Base-by-base conservation (phyloP, 2,797 vertebrate genomes). In the Echeneis naucrates region DNA sequence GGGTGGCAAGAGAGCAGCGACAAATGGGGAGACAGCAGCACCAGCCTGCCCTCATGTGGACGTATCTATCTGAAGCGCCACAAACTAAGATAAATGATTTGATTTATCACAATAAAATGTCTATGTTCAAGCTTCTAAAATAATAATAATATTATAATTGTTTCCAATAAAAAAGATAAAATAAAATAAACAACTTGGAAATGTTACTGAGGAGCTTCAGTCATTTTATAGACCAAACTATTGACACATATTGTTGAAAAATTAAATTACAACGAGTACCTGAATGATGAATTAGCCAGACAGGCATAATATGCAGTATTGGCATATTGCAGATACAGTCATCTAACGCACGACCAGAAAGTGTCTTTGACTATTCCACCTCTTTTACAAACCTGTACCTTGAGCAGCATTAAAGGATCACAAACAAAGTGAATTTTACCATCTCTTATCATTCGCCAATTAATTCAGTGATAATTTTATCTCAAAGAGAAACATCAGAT, bases 1-100 rank as follows among this genome's bases (percentile, higher is more conserved):
- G 24, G 45, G 48, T 53, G 52, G 54, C n/a, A n/a, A 55, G 42
- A 52, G 35, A 45, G 16, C 23, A 24, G 32, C 14, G 26, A 3
- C 44, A 7, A 33, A 38, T 6, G 2, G 48, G 30, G 42, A 16
- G 56, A 70, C 7, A 54, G 51, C 56, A 81, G 47, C 81, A 54
- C 47, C 8, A 64, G 68, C 26, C 71, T 86, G 84, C 84, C 89
- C 88, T 89, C 92, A 88, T 87, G 83, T 90, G 91, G 86, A 44
- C 1, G 51, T 14, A 47, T 19, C 2, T 42, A 6, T 5, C 17
- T 50, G 6, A 53, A 37, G 48, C 11, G 37, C 2, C 0, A 27
- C 27, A 50, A 35, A 11, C 44, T 47, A 4, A 48, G 4, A 52
- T 44, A 1, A 54, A 35, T 21, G 30, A 30, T 35, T 13, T 21